Base-by-base conservation (phyloP, 2,888 invertebrate genomes). In the Poecilobothrus nobilitatus region DNA sequence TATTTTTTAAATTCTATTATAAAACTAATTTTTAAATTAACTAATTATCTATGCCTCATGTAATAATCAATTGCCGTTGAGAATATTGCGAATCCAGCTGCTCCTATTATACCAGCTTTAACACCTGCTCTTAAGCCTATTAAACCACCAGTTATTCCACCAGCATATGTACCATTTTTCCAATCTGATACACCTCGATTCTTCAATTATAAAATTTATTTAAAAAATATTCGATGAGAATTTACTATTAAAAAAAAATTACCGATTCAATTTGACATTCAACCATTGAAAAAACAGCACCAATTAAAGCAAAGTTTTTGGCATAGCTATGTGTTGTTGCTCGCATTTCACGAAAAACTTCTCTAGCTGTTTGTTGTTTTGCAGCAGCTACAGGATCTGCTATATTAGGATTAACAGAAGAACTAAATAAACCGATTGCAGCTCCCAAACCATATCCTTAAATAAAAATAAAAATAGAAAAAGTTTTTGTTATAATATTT, bases 21-120 rank as follows among this genome's bases (percentile, higher is more conserved):
- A 37, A 37, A 37, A 12, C 37, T 37, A 37, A 34, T 34, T 34
- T 7, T 34, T 34, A 27, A 27, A 27, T 5, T 3, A 10, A 12
- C 1, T 37, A 12, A 53, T 76, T 80, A 80, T 80, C 81, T 78
- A 71, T 75, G 76, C 66, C 85, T 89, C 91, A 97, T 92, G 79
- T 96, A 97, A 81, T 97, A 97, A 82, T 99, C 99, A 75, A 99
- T 97, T 0, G 89, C 90, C 66, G 97, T 94, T 33, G 97, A 97
- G 83, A 99, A 99, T 21, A 94, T 93, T 66, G 98, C 98, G 85
- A 99, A 99, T 15, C 98, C 98, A 67, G 93, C 91, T 22, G 98
- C 98, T 53, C 99, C 98, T 75, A 97, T 83, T 61, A 97, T 74
- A 18, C 95, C 97, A 37, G 98, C 96, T 82, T 92, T 95, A 20